Evolutionary conservation across 2,888 invertebrate species (phyloP).

Genomic region (Drosophila seclusa): DNA sequence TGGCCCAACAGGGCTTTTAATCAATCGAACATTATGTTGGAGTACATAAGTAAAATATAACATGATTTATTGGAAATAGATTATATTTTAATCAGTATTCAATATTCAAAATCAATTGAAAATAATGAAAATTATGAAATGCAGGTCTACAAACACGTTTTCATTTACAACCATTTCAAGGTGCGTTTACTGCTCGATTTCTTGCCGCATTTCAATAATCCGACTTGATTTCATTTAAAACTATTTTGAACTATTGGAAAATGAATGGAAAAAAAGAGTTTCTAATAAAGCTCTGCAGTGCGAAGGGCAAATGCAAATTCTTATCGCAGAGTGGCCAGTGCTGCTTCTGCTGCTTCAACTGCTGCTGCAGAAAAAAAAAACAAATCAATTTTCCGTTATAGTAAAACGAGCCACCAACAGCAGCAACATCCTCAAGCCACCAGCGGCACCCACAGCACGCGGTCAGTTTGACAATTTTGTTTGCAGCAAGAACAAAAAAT

Average conservation of each 20-base stretch:
- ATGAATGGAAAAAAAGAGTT: constrained; percentile 44
- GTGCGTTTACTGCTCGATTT: neutral
- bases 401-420: constrained; percentile 15
- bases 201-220: neutral
- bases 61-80: neutral
- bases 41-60: neutral
- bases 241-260: constrained; percentile 26
- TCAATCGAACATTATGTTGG: neutral
- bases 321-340: constrained; percentile 57
- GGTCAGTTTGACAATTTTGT: constrained; percentile 61
- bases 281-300: constrained; percentile 46
- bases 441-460: constrained; percentile 48
- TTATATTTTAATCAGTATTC: neutral
- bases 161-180: neutral
- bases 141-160: neutral
- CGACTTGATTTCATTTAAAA: neutral
- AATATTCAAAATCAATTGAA: neutral
- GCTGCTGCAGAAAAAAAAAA: constrained; percentile 50
- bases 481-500: neutral
- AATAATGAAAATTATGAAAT: neutral
- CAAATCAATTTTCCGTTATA: constrained; percentile 67
- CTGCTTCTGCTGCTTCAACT: constrained; percentile 5
- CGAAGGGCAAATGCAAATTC: constrained; percentile 53
- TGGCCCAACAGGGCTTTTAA: neutral
- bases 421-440: neutral